Evolutionary conservation across 2,888 invertebrate genomes (phyloP), one percentile per base, ranked within the genome.

Genomic region (Eilema sororculum): DNA sequence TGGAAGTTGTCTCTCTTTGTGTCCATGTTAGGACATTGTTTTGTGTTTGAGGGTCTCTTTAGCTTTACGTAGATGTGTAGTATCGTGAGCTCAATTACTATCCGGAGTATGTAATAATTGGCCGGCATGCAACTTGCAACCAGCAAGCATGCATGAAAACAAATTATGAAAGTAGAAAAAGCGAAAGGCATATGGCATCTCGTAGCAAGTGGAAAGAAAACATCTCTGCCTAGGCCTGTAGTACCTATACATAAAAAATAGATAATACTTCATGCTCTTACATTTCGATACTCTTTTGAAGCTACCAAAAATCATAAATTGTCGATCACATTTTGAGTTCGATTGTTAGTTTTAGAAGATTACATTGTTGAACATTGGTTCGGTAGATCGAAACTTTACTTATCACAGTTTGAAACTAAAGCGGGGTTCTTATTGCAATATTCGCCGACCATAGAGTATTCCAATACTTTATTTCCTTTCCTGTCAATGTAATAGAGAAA

Each of bases 371-470:
- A n/a, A 37, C 22, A 74, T 69, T 71, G 73, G 67, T 71, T 58
- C 37, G 46, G 58, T 62, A 41, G 67, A 67, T 68, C 74, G 68
- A 78, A 81, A 76, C 73, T 76, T 82, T 37, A 71, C 33, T 64
- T 75, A 69, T 69, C 73, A 67, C 24, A 73, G 61, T 63, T 13
- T 25, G 65, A 70, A 75, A 75, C 80, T 77, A 71, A 79, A 76
- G 72, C 73, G 77, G 71, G 68, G 3, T 5, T 74, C 67, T 65
- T 75, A 81, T 82, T 79, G 80, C 75, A 41, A 68, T 69, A 66
- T 76, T 68, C 28, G 66, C 61, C 65, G 69, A 69, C 64, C 71
- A 68, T 62, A 76, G 69, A 71, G 62, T 62, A 62, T 67, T 22
- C n/a, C 71, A 73, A 75, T 71, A 66, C 76, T 70, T 78, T 81